phyloP scores from a whole-genome alignment of 2,113 vertebrate genomes.

The Peucedramus taeniatus region DNA sequence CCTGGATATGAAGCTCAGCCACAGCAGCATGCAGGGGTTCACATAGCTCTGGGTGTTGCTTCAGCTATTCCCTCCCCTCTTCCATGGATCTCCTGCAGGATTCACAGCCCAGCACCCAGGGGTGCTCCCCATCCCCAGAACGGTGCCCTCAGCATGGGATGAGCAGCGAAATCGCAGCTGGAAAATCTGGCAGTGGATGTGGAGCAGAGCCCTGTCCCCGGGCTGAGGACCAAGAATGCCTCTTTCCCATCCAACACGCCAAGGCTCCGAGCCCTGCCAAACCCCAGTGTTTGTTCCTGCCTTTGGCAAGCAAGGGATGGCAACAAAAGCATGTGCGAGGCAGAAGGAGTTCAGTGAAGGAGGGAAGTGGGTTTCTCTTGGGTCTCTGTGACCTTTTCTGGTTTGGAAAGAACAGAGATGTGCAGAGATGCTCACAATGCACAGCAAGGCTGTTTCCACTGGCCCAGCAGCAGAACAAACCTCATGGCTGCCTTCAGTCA shows the following conservation, averaged over 20 bases:
- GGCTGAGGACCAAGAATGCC: conserved; percentile 18
- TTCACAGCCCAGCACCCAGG: neutral
- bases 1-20: neutral
- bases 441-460: neutral
- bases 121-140: neutral
- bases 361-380: conserved; percentile 42
- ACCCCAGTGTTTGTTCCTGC: conserved; percentile 49
- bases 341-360: conserved; percentile 24
- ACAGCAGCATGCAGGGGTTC: neutral
- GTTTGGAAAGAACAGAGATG: conserved; percentile 5
- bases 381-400: conserved; percentile 37
- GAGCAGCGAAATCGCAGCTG: conserved; percentile 7
- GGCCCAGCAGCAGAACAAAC: neutral
- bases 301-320: neutral
- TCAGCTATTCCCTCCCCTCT: neutral
- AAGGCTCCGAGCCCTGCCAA: conserved; percentile 36
- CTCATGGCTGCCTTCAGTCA: neutral
- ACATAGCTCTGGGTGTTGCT: neutral
- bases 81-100: neutral
- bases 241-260: conserved; percentile 9
- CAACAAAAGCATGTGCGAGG: conserved; percentile 4
- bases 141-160: neutral
- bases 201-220: neutral
- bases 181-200: neutral
- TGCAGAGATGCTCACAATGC: neutral